Evolutionary conservation across 2,888 invertebrate genomes (phyloP).

Genomic region (Melanchra persicariae): DNA sequence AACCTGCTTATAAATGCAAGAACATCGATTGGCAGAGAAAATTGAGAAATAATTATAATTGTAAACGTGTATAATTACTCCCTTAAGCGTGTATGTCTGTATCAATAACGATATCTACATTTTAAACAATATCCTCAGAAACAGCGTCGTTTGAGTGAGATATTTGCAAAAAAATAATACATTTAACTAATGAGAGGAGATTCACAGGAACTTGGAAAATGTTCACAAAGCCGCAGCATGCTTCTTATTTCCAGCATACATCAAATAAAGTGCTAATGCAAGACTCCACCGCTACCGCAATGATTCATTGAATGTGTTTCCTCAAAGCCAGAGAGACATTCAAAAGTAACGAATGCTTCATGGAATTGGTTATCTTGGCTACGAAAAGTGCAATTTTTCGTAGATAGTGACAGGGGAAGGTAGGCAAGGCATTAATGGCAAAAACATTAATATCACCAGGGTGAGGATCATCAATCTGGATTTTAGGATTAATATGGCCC

Average conservation of each 20-base stretch:
- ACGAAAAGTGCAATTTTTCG: neutral
- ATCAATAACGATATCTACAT: neutral
- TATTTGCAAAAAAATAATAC: neutral
- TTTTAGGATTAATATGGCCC: conserved; percentile 28
- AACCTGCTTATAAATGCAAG: conserved; percentile 25
- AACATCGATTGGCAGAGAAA: conserved; percentile 15
- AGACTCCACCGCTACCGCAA: neutral
- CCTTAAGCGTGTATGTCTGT: neutral
- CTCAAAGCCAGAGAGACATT: neutral
- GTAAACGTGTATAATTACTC: conserved; percentile 5
- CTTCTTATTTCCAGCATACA: neutral
- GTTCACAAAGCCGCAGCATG: neutral
- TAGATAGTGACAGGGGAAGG: neutral
- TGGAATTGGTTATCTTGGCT: neutral
- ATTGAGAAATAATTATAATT: conserved; percentile 15
- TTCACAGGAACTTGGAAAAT: neutral
- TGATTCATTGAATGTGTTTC: conserved; percentile 25
- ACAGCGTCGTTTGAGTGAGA: neutral
- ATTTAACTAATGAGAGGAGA: neutral
- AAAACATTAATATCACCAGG: conserved; percentile 14
- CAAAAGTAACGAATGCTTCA: neutral
- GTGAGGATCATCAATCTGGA: conserved; percentile 28
- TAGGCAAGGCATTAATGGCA: neutral
- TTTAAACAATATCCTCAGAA: neutral
- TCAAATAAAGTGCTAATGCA: neutral